These are phyloP conservation scores for Natrix natrix DNA, from an alignment of 2,797 vertebrate species.

Conservation along the genomic window DNA sequence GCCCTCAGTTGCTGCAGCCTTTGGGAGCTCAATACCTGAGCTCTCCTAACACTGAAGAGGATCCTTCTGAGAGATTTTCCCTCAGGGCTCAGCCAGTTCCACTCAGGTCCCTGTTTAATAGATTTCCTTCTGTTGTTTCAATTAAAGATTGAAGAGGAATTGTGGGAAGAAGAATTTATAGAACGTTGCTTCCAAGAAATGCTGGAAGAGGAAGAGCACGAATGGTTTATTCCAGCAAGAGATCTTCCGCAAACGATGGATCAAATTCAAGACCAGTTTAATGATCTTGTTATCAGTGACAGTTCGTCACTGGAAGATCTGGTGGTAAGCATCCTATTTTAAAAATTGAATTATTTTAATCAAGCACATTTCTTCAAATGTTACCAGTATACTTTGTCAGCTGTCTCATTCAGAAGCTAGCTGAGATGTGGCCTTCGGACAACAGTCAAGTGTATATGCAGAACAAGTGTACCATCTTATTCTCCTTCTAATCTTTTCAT, in stretches of 20 bases:
- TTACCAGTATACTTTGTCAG: not conserved
- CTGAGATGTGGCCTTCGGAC: not conserved
- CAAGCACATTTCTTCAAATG: not conserved
- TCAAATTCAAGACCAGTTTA: slow-evolving; percentile 86
- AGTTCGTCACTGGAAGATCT: slow-evolving; percentile 76
- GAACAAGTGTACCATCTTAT: not conserved
- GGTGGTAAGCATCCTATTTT: slow-evolving; percentile 72
- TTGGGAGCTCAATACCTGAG: not conserved
- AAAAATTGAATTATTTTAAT: not conserved
- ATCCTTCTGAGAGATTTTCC: not conserved
- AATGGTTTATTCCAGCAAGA: slow-evolving; percentile 93
- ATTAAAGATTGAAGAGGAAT: slow-evolving; percentile 87
- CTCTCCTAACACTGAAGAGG: not conserved
- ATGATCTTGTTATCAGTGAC: slow-evolving; percentile 82
- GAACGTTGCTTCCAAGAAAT: slow-evolving; percentile 92
- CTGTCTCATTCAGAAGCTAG: not conserved
- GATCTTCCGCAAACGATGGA: slow-evolving; percentile 82
- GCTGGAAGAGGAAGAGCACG: slow-evolving; percentile 88
- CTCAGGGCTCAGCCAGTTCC: not conserved
- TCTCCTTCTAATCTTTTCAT: not conserved
- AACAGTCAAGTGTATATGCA: too few species aligned
- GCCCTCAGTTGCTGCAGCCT: not conserved
- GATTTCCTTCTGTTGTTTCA: not conserved
- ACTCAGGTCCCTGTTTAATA: not conserved
- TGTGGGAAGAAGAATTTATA: slow-evolving; percentile 93